These are phyloP conservation scores for Nemurella pictetii DNA, from an alignment of 2,888 invertebrate genomes.

Conservation along the genomic window DNA sequence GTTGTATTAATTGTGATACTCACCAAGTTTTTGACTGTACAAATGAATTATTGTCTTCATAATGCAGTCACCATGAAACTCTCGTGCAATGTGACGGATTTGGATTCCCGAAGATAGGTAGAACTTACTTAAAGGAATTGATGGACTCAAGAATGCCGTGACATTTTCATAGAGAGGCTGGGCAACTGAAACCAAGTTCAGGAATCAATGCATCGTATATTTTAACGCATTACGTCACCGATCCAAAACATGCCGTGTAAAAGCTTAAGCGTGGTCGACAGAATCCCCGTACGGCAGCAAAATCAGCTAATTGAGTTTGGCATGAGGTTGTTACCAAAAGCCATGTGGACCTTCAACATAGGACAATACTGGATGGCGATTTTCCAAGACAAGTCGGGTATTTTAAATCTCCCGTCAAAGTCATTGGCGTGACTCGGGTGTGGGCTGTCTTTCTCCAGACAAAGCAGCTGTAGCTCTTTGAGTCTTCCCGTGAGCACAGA, in stretches of 20 bases:
- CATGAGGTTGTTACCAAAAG: too few species aligned
- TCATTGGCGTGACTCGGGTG: not conserved
- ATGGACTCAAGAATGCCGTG: not conserved
- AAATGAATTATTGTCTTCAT: not conserved
- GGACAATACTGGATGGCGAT: not conserved
- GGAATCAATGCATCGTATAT: too few species aligned
- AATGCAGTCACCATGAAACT: not conserved
- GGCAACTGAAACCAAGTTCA: not conserved
- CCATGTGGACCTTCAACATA: not conserved
- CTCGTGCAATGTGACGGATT: not conserved
- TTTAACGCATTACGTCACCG: too few species aligned
- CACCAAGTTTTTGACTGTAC: not conserved
- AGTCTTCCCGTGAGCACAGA: not conserved
- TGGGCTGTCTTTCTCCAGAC: not conserved
- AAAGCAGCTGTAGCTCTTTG: constrained; percentile 12
- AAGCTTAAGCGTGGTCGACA: too few species aligned
- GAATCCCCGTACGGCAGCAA: too few species aligned
- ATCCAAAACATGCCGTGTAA: too few species aligned
- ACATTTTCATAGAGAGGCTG: not conserved
- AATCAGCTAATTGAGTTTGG: too few species aligned
- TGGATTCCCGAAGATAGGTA: constrained; percentile 1
- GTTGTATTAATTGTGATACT: too few species aligned
- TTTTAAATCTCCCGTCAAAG: constrained; percentile 13
- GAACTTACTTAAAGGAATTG: not conserved
- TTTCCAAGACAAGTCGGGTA: not conserved